Evolutionary conservation across 2,888 invertebrate species (phyloP).

Genomic region (Trissolcus brochymenae): DNA sequence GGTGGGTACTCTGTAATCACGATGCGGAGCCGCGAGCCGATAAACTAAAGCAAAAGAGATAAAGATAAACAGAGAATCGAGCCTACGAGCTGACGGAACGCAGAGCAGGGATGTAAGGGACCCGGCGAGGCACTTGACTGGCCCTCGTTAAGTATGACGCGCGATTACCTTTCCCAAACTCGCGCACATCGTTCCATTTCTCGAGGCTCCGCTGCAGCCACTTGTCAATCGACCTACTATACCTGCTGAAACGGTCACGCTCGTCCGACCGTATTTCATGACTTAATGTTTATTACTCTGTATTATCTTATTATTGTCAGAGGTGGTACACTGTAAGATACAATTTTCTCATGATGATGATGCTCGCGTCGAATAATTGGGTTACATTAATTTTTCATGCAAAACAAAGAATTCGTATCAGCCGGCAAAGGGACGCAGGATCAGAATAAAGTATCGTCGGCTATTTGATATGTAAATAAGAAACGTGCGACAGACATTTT

Average conservation of each 20-base stretch:
- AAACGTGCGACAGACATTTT: no score
- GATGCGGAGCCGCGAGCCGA: conserved; percentile 76
- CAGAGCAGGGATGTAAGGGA: conserved; percentile 60
- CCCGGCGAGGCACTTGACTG: conserved; percentile 56
- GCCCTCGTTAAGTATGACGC: conserved; percentile 76
- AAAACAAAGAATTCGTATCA: no score
- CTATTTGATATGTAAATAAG: no score
- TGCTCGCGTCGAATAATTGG: no score
- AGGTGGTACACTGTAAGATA: conserved; percentile 9
- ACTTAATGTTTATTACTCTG: conserved; percentile 8
- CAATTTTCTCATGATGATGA: background rate
- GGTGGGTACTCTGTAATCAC: conserved; percentile 76
- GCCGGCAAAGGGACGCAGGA: no score
- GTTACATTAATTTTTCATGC: no score
- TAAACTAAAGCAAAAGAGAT: conserved; percentile 76
- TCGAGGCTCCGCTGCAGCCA: conserved; percentile 21
- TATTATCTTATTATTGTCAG: conserved; percentile 4
- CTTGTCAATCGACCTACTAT: conserved; percentile 47
- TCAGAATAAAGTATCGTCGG: no score
- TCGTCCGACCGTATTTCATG: conserved; percentile 27
- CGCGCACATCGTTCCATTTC: conserved; percentile 38
- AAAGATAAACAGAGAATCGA: conserved; percentile 76
- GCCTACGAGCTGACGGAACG: conserved; percentile 70
- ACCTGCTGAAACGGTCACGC: conserved; percentile 10
- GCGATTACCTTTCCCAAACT: conserved; percentile 70